These are phyloP conservation scores for Eupithecia vulgata DNA, from an alignment of 2,888 invertebrate species.

Conservation along the genomic window DNA sequence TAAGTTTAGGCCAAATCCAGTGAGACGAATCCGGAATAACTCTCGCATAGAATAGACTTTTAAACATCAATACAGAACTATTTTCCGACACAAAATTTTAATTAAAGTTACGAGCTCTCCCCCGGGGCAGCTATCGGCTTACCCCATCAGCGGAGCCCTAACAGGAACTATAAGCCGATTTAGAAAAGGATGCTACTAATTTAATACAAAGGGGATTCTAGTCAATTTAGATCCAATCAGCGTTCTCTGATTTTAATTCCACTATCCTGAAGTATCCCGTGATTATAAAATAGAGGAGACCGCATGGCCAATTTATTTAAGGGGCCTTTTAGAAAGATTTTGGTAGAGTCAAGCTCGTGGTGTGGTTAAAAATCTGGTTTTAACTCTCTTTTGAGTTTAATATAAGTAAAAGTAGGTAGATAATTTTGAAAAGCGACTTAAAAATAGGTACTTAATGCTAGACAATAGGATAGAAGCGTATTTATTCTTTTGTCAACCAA, in stretches of 20 bases:
- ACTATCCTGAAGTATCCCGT: neutral
- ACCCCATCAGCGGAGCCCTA: neutral
- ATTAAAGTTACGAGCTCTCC: neutral
- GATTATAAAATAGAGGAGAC: neutral
- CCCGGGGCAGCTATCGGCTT: conserved; percentile 8
- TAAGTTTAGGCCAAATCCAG: too few relatives aligned
- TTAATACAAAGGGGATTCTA: conserved; percentile 10
- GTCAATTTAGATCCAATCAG: conserved; percentile 14
- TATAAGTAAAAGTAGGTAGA: too few relatives aligned
- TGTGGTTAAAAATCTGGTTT: neutral
- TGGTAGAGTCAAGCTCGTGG: neutral
- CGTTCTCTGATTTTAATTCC: conserved; percentile 9
- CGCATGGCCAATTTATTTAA: neutral
- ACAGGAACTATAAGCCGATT: conserved; percentile 17
- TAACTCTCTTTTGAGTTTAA: neutral
- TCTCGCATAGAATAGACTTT: neutral
- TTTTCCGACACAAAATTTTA: neutral
- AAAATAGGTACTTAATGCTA: neutral
- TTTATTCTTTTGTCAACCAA: too few relatives aligned
- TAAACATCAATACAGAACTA: neutral
- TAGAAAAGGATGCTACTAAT: conserved; percentile 15
- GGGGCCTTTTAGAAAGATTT: neutral
- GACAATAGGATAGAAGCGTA: too few relatives aligned
- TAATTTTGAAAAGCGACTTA: neutral
- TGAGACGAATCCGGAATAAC: too few relatives aligned